Percentiles rank a stretch among this genome's conserved stretches.
Evolutionary conservation across 2,888 invertebrate species (phyloP).

Genomic region (Mamestra brassicae): DNA sequence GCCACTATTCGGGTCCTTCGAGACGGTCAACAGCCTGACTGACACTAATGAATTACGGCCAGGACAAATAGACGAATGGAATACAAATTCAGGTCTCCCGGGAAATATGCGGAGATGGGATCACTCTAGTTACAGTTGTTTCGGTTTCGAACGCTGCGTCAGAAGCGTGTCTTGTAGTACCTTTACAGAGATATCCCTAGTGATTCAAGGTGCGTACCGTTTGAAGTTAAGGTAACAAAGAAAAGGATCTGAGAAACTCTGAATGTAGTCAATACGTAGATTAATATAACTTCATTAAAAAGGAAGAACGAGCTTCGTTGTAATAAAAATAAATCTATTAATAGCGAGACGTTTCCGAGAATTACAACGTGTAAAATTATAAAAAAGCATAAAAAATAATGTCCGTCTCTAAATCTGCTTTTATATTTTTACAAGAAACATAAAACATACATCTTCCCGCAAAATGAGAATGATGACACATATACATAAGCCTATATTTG

Average conservation of each 20-base stretch:
- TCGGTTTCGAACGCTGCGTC: conserved; percentile 39
- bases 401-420: conserved; percentile 13
- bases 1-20: conserved; percentile 49
- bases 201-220: conserved; percentile 49
- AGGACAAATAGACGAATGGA: conserved; percentile 68
- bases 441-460: conserved; percentile 49
- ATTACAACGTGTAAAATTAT: conserved; percentile 3
- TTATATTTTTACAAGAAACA: conserved; percentile 39
- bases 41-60: conserved; percentile 69
- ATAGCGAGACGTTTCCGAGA: background rate
- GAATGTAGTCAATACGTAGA: background rate
- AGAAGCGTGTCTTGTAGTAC: conserved; percentile 36
- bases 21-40: conserved; percentile 61
- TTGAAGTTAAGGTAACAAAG: conserved; percentile 16
- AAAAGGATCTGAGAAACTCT: conserved; percentile 10
- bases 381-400: conserved; percentile 12
- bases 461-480: conserved; percentile 60
- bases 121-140: conserved; percentile 57
- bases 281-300: background rate
- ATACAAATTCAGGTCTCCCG: conserved; percentile 66
- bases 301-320: background rate
- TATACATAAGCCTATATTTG: conserved; percentile 54
- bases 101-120: conserved; percentile 67
- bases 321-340: background rate
- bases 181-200: conserved; percentile 43